Base-by-base conservation (phyloP, 2,797 vertebrate species). In the Geotrypetes seraphini region DNA sequence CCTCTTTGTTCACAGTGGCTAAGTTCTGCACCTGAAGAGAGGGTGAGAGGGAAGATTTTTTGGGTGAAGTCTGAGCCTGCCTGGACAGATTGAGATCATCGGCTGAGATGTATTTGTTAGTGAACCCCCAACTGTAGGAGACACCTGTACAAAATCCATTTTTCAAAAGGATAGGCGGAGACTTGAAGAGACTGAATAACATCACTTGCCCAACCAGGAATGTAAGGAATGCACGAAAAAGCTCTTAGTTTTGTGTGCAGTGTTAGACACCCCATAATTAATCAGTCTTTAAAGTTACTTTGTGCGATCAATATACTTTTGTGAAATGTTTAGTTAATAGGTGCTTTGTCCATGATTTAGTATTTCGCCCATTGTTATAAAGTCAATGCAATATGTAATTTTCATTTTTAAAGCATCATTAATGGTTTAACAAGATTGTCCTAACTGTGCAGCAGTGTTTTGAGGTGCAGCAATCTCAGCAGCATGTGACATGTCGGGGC, bases 1-100 rank as follows among this genome's bases (percentile, higher is more conserved):
- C 84, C 87, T 89, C 92, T 89, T 95, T 99, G 95, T 99, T 99
- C 95, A 99, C 95, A 99, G 94, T 97, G 94, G 95, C 95, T 97
- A 99, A 99, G 95, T 97, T 99, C 95, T 99, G 92, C 92, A 90
- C 87, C 91, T 93, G 86, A 89, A 81, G 84, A 86, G 87, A 88
- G 82, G 79, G 69, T 77, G 75, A 83, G 73, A 43, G 73, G 69
- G 68, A 56, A 55, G 43, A 43, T 26, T 49, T 18, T 38, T 13
- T 66, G 19, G n/a, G n/a, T n/a, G 19, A 43, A 65, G 37, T 28
- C 22, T 28, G 63, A 51, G 51, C 55, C 60, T 39, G 6, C 16
- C 16, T 13, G 42, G 53, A 36, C 31, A 13, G 24, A 56, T 42
- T 20, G 44, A 0, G 0, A 20, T 41, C 28, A 22, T 39, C 34